Base-by-base conservation (phyloP, 2,888 invertebrate genomes). In the Oasisia sp. region DNA sequence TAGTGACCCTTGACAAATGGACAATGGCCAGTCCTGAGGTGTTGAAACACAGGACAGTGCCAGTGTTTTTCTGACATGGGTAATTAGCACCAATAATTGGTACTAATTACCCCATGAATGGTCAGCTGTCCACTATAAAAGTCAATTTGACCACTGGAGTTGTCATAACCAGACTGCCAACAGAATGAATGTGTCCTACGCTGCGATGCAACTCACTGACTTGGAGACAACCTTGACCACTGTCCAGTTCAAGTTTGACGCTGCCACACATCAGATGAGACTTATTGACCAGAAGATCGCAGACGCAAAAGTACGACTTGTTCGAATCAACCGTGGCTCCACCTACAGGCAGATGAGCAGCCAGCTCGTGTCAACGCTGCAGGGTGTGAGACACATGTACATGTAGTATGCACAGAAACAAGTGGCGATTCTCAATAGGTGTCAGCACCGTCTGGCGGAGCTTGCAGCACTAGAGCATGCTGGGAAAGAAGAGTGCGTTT, bases 241-340 rank as follows among this genome's bases (percentile, higher is more conserved):
- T 7, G 74, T 74, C 74, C 74, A 74, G 74, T 27, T 27, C 74
- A 74, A 74, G 74, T 74, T 74, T 74, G 74, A 74, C 27, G 74
- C n/a, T 7, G 19, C 74, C n/a, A 7, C 7, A 27, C 27, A 7
- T n/a, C 74, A 74, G 74, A 74, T 74, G 74, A 19, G n/a, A 27
- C 27, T 19, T 19, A 74, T 56, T 9, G n/a, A 32, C 44, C 3
- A 32, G 89, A 27, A 50, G 32, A 91, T 50, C 91, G 1, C 91
- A 91, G 32, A 91, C 50, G 56, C 44, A 91, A 44, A 38, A 91
- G 32, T 91, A 27, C n/a, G 89, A 58, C 32, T 91, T 27, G 38
- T 27, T 32, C 44, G 58, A 89, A 92, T 89, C 89, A 92, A 50
- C 9, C 44, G n/a, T 74, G 74, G 74, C 74, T 45, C 32, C 38